phyloP scores from a whole-genome alignment of 2,113 vertebrate genomes.

The Chloropsis hardwickii region DNA sequence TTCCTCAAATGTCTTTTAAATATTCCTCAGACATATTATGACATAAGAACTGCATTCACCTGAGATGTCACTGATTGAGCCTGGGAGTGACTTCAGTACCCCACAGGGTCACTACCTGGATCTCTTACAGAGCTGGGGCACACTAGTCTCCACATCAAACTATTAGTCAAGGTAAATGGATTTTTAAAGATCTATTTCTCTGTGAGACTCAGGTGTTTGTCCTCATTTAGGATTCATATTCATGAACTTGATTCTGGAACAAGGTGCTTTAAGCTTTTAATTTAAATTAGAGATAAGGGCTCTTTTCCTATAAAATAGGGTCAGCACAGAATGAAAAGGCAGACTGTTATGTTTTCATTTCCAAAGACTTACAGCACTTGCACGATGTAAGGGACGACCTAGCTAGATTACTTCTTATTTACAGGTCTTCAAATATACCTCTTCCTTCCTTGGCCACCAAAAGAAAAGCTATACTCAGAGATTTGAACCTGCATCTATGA shows the following conservation, averaged over 20 bases:
- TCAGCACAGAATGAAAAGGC: neutral
- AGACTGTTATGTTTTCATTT: neutral
- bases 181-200: neutral
- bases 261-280: neutral
- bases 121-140: neutral
- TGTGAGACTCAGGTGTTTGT: neutral
- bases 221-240: neutral
- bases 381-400: neutral
- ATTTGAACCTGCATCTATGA: neutral
- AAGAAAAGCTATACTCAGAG: neutral
- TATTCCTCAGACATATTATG: neutral
- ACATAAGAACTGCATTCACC: neutral
- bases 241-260: neutral
- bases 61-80: neutral
- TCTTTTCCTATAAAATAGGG: neutral
- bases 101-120: accelerated
- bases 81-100: neutral
- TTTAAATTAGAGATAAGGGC: neutral
- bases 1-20: neutral
- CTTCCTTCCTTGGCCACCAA: neutral
- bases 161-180: neutral
- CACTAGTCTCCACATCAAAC: neutral
- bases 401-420: neutral
- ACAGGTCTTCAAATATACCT: neutral
- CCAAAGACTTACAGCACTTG: neutral